phyloP scores from a whole-genome alignment of 2,888 invertebrate species.

The Copidosoma aretas region DNA sequence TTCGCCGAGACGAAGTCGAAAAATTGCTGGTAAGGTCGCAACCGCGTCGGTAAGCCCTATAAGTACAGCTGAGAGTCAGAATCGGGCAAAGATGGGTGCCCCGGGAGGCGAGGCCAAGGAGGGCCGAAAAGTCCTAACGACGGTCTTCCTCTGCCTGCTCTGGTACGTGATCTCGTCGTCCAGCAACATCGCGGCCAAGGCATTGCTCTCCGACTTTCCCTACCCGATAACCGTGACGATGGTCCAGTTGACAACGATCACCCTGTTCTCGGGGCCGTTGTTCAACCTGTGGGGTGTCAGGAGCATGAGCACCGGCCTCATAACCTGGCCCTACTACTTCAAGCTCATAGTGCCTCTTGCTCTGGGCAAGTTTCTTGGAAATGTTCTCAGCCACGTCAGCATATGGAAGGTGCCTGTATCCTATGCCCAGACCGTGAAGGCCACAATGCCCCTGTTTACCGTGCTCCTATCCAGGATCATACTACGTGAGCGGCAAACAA shows the following conservation, averaged over 20 bases:
- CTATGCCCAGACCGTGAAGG: constrained; percentile 95
- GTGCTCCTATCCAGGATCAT: neutral
- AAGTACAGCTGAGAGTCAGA: no score
- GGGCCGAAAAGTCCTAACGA: constrained; percentile 70
- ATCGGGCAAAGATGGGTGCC: neutral
- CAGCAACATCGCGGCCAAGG: constrained; percentile 93
- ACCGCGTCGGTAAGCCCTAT: no score
- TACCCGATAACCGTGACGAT: constrained; percentile 93
- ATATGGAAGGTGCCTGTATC: constrained; percentile 97
- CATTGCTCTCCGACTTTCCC: constrained; percentile 87
- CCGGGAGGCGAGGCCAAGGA: constrained; percentile 49
- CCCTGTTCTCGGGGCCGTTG: constrained; percentile 79
- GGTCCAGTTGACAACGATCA: constrained; percentile 86
- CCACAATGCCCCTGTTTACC: neutral
- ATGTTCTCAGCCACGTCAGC: constrained; percentile 90
- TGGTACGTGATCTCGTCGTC: constrained; percentile 91
- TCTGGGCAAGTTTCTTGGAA: constrained; percentile 89
- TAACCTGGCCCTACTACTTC: constrained; percentile 78
- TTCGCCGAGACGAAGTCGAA: no score
- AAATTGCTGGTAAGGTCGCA: no score
- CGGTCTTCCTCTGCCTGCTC: constrained; percentile 74
- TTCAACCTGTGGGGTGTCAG: constrained; percentile 78
- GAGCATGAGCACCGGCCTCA: constrained; percentile 66
- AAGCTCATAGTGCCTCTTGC: constrained; percentile 86
- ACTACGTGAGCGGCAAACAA: constrained; percentile 83